These are phyloP conservation scores for Caenorhabditis sp. DNA, from an alignment of 2,888 invertebrate genomes.

Conservation along the genomic window DNA sequence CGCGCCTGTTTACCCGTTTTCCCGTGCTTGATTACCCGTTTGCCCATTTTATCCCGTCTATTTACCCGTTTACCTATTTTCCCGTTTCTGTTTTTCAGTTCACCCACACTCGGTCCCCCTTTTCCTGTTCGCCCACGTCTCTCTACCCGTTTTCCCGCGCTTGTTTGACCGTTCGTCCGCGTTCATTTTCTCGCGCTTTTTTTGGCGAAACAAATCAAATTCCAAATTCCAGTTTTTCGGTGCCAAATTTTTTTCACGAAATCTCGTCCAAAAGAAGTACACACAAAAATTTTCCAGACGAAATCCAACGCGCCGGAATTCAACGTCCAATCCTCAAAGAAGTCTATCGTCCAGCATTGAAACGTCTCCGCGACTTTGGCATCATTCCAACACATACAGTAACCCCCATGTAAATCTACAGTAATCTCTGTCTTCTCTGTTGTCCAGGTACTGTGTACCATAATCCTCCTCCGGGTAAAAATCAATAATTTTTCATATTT, in stretches of 20 bases:
- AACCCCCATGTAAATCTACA: constrained; percentile 32
- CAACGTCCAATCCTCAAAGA: constrained; percentile 89
- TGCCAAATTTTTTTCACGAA: neutral
- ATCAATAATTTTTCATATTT: constrained; percentile 1
- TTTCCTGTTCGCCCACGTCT: no score
- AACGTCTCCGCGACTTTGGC: constrained; percentile 78
- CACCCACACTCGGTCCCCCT: no score
- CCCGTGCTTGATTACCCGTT: no score
- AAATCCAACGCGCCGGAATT: constrained; percentile 93
- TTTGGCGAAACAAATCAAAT: no score
- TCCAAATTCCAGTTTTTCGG: neutral
- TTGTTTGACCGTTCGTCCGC: no score
- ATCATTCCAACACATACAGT: constrained; percentile 63
- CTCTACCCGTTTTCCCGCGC: no score
- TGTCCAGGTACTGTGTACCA: neutral
- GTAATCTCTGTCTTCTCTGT: neutral
- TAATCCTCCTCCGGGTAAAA: neutral
- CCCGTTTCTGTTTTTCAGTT: no score
- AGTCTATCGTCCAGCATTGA: constrained; percentile 88
- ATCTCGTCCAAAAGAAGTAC: no score
- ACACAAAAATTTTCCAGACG: constrained; percentile 77
- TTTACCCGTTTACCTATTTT: no score
- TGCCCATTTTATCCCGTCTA: no score
- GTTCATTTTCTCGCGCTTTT: no score
- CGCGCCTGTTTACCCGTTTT: no score